Percentiles rank a stretch among this genome's conserved stretches.
Conservation (phyloP, 1,140 invertebrate species). For the Drosophila insularis region DNA sequence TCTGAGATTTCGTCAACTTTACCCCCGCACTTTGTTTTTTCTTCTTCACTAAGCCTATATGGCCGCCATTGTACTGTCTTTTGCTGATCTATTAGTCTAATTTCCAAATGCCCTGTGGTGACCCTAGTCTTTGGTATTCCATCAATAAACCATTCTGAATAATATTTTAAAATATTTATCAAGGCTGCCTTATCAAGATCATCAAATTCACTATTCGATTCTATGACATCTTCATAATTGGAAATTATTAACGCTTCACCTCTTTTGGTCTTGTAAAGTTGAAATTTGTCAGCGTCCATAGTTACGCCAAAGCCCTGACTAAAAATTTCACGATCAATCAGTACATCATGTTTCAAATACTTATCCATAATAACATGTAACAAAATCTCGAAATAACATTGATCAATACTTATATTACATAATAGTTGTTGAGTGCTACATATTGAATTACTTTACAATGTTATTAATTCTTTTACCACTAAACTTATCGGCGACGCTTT, state of each 20-base stretch:
- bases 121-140: conserved; percentile 6
- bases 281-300: neutral
- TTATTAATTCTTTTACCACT: too few relatives aligned
- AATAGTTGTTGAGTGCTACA: too few relatives aligned
- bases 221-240: too few relatives aligned
- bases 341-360: too few relatives aligned
- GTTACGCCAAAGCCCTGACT: neutral
- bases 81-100: conserved; percentile 13
- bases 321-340: too few relatives aligned
- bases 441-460: too few relatives aligned
- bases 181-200: neutral
- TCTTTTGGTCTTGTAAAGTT: neutral
- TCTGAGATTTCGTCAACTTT: conserved; percentile 17
- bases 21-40: neutral
- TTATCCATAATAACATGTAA: too few relatives aligned
- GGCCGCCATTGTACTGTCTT: conserved; percentile 10
- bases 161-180: conserved; percentile 1
- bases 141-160: conserved; percentile 12
- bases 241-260: neutral
- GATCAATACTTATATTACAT: too few relatives aligned
- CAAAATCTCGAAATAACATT: too few relatives aligned
- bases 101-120: conserved; percentile 18
- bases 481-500: too few relatives aligned
- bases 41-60: conserved; percentile 20
- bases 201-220: neutral